These are phyloP conservation scores for Drosophila diplacantha DNA, from an alignment of 2,888 invertebrate genomes.

Conservation along the genomic window DNA sequence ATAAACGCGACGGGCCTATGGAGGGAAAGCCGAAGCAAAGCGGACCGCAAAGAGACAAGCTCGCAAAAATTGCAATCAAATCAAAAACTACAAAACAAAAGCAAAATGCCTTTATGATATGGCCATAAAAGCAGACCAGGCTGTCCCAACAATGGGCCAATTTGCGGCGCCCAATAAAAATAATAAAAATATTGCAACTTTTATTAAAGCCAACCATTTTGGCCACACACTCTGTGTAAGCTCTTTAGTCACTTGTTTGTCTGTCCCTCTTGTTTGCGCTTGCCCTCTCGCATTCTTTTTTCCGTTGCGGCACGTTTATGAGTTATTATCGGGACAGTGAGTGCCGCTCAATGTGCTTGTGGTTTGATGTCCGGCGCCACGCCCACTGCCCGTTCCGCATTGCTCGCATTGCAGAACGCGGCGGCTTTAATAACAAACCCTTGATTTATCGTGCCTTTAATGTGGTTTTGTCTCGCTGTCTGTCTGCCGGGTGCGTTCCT, in stretches of 20 bases:
- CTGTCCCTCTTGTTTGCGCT: slow-evolving; percentile 3
- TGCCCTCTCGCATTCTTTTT: slow-evolving; percentile 3
- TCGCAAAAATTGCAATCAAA: slow-evolving; percentile 55
- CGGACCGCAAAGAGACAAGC: slow-evolving; percentile 7
- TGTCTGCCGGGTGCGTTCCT: slow-evolving; percentile 18
- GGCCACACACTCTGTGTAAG: slow-evolving; percentile 27
- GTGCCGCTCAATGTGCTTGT: slow-evolving; percentile 24
- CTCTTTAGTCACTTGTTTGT: slow-evolving; percentile 36
- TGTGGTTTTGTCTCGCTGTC: slow-evolving; percentile 42
- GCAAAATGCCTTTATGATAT: slow-evolving; percentile 59
- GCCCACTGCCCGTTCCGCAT: slow-evolving; percentile 8
- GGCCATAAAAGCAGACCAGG: slow-evolving; percentile 49
- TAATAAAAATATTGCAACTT: slow-evolving; percentile 57
- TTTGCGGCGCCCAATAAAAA: slow-evolving; percentile 57
- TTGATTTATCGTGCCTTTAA: slow-evolving; percentile 62
- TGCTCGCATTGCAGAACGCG: slow-evolving; percentile 14
- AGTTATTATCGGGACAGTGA: slow-evolving; percentile 32
- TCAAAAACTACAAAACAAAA: slow-evolving; percentile 54
- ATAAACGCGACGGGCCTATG: slow-evolving; percentile 50
- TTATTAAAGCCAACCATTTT: slow-evolving; percentile 43
- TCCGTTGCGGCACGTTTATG: slow-evolving; percentile 32
- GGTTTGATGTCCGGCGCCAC: slow-evolving; percentile 29
- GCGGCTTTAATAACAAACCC: slow-evolving; percentile 32
- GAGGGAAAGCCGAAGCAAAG: slow-evolving; percentile 12
- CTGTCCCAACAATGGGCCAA: slow-evolving; percentile 49